Evolutionary conservation across 2,888 invertebrate species (phyloP).

Genomic region (Apodemia duryi): DNA sequence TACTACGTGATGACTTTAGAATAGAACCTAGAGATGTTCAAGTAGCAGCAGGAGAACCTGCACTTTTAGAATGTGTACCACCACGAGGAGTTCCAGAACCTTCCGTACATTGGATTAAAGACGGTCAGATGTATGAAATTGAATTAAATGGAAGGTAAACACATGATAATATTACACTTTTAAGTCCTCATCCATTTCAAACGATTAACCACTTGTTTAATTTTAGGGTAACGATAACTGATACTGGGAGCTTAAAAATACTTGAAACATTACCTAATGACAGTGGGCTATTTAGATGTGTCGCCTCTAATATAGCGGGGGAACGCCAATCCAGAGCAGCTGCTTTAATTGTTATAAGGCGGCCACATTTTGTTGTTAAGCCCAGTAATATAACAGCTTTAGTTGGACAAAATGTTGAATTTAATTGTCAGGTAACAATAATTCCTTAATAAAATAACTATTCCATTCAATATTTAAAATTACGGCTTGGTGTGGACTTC

Average conservation of each 20-base stretch:
- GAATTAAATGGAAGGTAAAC: conserved; percentile 81
- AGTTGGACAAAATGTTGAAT: conserved; percentile 90
- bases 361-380: conserved; percentile 90
- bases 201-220: not conserved
- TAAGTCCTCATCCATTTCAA: not conserved
- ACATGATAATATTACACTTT: not conserved
- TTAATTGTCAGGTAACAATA: conserved; percentile 84
- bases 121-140: conserved; percentile 80
- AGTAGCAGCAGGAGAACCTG: conserved; percentile 95
- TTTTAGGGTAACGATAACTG: conserved; percentile 87
- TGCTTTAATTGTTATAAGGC: conserved; percentile 90
- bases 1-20: conserved; percentile 96
- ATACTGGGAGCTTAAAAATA: conserved; percentile 94
- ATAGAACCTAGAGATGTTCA: conserved; percentile 93
- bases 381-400: conserved; percentile 91
- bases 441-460: not conserved
- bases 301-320: conserved; percentile 95
- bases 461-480: not conserved
- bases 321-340: conserved; percentile 90
- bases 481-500: not conserved
- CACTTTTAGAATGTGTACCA: conserved; percentile 89
- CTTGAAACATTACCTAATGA: conserved; percentile 92
- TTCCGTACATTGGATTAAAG: conserved; percentile 93
- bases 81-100: conserved; percentile 98
- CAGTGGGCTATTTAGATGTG: conserved; percentile 94